Evolutionary conservation across 2,797 vertebrate species (phyloP).

Genomic region (Erpetoichthys calabaricus): DNA sequence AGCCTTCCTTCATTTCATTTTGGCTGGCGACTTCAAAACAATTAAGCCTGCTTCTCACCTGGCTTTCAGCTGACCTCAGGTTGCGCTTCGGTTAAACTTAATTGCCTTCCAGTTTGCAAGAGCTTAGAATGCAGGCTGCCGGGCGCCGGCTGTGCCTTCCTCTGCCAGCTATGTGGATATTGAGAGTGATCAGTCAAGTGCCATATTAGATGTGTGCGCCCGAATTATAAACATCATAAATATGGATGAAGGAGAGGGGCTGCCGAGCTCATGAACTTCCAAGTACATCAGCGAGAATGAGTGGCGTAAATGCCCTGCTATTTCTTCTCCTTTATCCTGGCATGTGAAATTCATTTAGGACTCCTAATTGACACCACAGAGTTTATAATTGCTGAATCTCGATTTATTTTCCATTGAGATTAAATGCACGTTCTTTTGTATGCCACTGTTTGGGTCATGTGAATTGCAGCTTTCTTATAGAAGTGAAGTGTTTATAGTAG

Average conservation of each 20-base stretch:
- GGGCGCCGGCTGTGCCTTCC: not conserved
- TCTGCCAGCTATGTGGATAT: constrained; percentile 4
- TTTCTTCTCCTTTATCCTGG: no score
- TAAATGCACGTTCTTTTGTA: no score
- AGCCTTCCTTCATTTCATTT: constrained; percentile 31
- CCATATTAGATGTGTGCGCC: constrained; percentile 24
- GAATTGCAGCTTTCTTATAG: no score
- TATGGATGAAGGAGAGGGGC: constrained; percentile 37
- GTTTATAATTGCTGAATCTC: not conserved
- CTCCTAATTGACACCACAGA: constrained; percentile 5
- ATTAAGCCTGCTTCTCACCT: constrained; percentile 30
- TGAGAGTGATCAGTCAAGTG: constrained; percentile 21
- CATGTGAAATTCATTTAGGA: constrained; percentile 6
- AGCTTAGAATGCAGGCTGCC: constrained; percentile 32
- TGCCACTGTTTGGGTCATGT: no score
- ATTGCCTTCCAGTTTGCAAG: constrained; percentile 35
- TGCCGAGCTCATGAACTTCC: constrained; percentile 23
- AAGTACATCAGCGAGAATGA: no score
- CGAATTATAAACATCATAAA: constrained; percentile 34
- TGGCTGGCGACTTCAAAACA: constrained; percentile 29
- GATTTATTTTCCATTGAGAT: no score
- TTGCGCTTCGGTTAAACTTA: constrained; percentile 50
- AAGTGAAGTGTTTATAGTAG: no score
- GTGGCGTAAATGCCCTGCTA: no score
- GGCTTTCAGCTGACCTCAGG: constrained; percentile 25